These are phyloP conservation scores for Malaclemys terrapin DNA, from an alignment of 2,113 vertebrate genomes.

Conservation along the genomic window DNA sequence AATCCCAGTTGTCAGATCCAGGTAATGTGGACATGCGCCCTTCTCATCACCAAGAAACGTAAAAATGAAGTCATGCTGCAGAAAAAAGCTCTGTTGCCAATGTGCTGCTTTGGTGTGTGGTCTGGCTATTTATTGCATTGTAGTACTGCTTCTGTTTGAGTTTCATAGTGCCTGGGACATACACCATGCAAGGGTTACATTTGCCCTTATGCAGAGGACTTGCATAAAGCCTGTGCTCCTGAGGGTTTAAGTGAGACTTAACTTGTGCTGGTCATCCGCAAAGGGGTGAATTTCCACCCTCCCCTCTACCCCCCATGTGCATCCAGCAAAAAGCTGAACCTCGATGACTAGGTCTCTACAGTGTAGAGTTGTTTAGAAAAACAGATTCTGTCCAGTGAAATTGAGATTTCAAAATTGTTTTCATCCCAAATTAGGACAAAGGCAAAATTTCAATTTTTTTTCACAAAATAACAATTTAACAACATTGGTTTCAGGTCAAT, in stretches of 20 bases:
- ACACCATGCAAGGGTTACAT: neutral
- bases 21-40: neutral
- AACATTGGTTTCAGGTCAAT: neutral
- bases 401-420: neutral
- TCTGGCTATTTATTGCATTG: neutral
- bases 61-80: neutral
- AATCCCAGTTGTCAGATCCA: neutral
- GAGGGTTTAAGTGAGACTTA: neutral
- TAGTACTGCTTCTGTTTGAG: neutral
- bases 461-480: neutral
- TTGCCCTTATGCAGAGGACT: neutral
- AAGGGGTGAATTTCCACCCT: neutral
- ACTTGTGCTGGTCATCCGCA: neutral
- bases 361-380: neutral
- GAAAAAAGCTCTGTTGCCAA: neutral
- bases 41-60: neutral
- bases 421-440: neutral
- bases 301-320: neutral
- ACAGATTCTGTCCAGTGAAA: neutral
- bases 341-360: neutral
- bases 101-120: neutral
- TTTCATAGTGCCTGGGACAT: neutral
- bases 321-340: neutral
- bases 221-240: neutral
- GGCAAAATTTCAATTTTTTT: neutral